These are phyloP conservation scores for Sebastes jordani DNA, from an alignment of 2,797 vertebrate species.

Conservation along the genomic window DNA sequence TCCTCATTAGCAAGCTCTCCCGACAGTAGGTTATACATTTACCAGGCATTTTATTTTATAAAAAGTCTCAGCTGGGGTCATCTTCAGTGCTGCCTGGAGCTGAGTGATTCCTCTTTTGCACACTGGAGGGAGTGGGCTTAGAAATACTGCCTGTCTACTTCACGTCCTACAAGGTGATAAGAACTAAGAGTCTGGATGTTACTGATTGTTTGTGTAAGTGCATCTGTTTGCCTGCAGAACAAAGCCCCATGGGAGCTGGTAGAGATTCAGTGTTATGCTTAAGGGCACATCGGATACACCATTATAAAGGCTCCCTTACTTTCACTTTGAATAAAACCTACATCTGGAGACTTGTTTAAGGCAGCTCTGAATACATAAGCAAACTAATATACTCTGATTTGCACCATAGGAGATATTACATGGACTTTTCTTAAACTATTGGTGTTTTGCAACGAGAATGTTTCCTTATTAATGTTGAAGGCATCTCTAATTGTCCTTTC, in stretches of 20 bases:
- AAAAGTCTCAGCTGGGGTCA: slow-evolving; percentile 7
- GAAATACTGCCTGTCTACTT: background rate
- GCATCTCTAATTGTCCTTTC: background rate
- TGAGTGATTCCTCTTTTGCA: background rate
- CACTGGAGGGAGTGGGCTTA: background rate
- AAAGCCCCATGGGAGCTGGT: background rate
- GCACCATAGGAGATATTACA: background rate
- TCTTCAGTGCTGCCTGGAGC: slow-evolving; percentile 6
- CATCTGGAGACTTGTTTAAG: background rate
- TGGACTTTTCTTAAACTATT: background rate
- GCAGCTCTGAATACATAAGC: background rate
- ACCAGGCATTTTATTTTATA: background rate
- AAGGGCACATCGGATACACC: background rate
- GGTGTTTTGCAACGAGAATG: background rate
- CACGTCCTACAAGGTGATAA: background rate
- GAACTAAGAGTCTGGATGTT: background rate
- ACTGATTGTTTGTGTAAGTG: background rate
- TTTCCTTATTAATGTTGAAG: background rate
- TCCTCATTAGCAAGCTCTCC: slow-evolving; percentile 27
- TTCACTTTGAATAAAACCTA: background rate
- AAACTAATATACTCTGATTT: background rate
- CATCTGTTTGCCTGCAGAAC: background rate
- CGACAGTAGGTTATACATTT: slow-evolving; percentile 3
- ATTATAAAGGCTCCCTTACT: background rate
- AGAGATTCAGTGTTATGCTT: background rate